phyloP scores from a whole-genome alignment of 2,113 vertebrate species.

The Herpailurus yagouaroundi region DNA sequence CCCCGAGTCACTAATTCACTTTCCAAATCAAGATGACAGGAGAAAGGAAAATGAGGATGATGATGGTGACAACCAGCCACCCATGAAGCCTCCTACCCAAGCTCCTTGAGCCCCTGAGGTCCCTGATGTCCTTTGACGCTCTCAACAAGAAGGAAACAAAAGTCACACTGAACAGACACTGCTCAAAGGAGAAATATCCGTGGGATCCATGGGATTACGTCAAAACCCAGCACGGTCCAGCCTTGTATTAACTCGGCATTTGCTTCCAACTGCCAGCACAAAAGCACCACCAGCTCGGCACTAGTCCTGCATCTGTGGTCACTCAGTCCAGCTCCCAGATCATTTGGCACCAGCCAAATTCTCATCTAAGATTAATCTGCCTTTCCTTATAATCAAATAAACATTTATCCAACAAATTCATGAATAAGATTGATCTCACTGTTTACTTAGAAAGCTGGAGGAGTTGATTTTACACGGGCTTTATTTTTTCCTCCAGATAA shows the following conservation, averaged over 20 bases:
- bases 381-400: slow-evolving; percentile 45
- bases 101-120: background rate
- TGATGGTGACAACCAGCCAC: background rate
- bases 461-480: slow-evolving; percentile 48
- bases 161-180: background rate
- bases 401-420: slow-evolving; percentile 72
- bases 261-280: background rate
- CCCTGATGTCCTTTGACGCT: slow-evolving; percentile 19
- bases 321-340: background rate
- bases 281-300: background rate
- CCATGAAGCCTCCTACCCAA: background rate
- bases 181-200: background rate
- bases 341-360: slow-evolving; percentile 19
- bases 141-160: background rate
- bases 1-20: background rate
- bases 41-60: background rate
- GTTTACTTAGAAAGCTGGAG: slow-evolving; percentile 65
- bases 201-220: background rate
- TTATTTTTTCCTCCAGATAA: slow-evolving; percentile 69
- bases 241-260: background rate
- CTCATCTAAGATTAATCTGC: slow-evolving; percentile 45
- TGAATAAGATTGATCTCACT: slow-evolving; percentile 64
- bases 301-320: background rate
- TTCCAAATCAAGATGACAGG: background rate
- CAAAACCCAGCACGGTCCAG: background rate